These are phyloP conservation scores for Rhombomys opimus DNA, from an alignment of 2,113 vertebrate species.

Conservation along the genomic window DNA sequence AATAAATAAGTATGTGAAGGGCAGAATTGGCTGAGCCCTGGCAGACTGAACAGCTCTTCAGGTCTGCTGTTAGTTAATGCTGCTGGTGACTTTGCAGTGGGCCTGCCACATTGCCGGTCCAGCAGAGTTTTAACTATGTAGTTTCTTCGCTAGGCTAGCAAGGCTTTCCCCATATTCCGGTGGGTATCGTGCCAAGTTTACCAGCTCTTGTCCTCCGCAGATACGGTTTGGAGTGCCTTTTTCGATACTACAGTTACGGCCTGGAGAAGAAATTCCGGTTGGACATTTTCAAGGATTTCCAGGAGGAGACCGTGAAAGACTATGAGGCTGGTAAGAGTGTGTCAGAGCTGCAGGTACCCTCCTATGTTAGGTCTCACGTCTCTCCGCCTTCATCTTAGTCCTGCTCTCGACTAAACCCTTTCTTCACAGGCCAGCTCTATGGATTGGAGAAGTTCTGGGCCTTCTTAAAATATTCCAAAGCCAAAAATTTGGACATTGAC, in stretches of 20 bases:
- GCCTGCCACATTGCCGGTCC: neutral
- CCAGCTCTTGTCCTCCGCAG: slow-evolving; percentile 83
- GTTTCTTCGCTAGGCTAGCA: neutral
- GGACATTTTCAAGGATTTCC: slow-evolving; percentile 99
- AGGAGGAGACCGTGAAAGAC: slow-evolving; percentile 98
- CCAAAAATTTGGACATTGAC: slow-evolving; percentile 96
- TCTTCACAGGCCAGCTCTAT: slow-evolving; percentile 94
- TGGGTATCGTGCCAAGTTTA: neutral
- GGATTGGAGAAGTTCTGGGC: slow-evolving; percentile 99
- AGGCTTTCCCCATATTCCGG: neutral
- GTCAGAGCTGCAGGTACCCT: rapidly evolving
- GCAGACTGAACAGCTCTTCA: neutral
- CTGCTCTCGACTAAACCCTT: neutral
- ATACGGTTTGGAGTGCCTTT: slow-evolving; percentile 99
- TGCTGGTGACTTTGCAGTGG: neutral
- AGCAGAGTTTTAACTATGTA: no score
- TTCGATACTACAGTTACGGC: slow-evolving; percentile 99
- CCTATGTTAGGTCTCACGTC: neutral
- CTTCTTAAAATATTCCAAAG: slow-evolving; percentile 99
- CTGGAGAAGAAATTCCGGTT: slow-evolving; percentile 98
- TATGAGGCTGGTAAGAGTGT: slow-evolving; percentile 93
- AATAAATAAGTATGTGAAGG: neutral
- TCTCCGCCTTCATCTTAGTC: neutral
- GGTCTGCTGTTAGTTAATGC: neutral
- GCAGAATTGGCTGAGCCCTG: neutral